Percentiles rank a stretch among this genome's conserved stretches.
Conservation (phyloP, 35 echinoderm and acorn worm genomes). For the Diadema setosum region DNA sequence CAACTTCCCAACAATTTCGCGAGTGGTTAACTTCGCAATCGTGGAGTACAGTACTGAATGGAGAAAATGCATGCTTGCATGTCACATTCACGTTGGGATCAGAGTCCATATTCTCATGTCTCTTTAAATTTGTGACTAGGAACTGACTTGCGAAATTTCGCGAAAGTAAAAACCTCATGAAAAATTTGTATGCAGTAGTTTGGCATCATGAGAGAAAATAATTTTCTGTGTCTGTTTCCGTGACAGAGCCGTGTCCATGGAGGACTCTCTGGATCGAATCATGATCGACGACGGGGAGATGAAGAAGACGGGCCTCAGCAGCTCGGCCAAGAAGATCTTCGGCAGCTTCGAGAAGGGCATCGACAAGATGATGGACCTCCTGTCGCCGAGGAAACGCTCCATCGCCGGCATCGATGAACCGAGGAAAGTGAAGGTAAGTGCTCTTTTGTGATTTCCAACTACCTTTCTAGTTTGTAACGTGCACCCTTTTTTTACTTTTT, state of each 20-base stretch:
- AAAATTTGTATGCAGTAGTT: too few species aligned
- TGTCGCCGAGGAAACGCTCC: slow-evolving; percentile 74
- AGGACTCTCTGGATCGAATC: slow-evolving; percentile 59
- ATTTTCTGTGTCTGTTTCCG: slow-evolving; percentile 14
- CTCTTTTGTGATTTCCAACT: background rate
- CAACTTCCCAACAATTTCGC: too few species aligned
- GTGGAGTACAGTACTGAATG: too few species aligned
- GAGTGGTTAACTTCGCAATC: too few species aligned
- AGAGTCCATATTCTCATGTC: too few species aligned
- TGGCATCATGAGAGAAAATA: too few species aligned
- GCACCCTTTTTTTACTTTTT: too few species aligned
- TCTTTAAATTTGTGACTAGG: too few species aligned
- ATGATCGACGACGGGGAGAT: slow-evolving; percentile 46
- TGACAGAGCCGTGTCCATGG: slow-evolving; percentile 95
- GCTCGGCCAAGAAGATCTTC: slow-evolving; percentile 95
- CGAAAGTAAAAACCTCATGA: too few species aligned
- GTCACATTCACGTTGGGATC: too few species aligned
- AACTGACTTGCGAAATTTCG: too few species aligned
- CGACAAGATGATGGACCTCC: slow-evolving; percentile 84
- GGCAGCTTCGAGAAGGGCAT: slow-evolving; percentile 99
- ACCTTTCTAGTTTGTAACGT: background rate
- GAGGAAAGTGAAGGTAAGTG: slow-evolving; percentile 77
- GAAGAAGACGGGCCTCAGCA: slow-evolving; percentile 42
- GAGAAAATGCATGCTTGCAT: too few species aligned
- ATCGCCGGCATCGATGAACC: slow-evolving; percentile 68